Evolutionary conservation across 2,797 vertebrate species (phyloP), one percentile per base, ranked within the genome.

Genomic region (Sebastes alutus): DNA sequence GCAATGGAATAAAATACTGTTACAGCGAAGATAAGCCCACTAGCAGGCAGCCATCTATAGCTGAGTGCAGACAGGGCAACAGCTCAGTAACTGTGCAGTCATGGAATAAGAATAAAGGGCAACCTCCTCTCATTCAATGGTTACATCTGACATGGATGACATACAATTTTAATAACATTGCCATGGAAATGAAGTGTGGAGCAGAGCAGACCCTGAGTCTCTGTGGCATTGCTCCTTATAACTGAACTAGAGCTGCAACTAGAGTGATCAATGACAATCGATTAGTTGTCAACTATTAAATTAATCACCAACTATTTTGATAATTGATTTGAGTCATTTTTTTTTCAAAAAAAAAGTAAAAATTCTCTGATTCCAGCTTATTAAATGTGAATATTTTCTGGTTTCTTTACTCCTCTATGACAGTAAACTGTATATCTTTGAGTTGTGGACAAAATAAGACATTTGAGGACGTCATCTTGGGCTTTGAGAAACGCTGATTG

Each of bases 1-100:
- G 83, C 73, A 86, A 81, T 85, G 74, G 83, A 87, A 90, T 87
- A 89, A 91, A 60, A 92, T 88, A 84, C 87, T 85, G 84, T 82
- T 87, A 72, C 72, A 80, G 77, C 32, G 58, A 23, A 90, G 91
- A 93, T 94, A 92, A 91, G 86, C 65, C 49, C 59, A 66, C 58
- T 6, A 69, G 74, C 83, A 73, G 81, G 42, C 67, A 59, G 87
- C 82, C 80, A 80, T 78, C 49, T 33, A 29, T 10, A 81, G 81
- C 82, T 4, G 32, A 87, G 86, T 65, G 79, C 88, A 88, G 83
- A 83, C 72, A 79, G 83, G 77, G 75, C 84, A 84, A 67, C 25
- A 75, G 80, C 70, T 78, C 83, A 61, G 52, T 70, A 64, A 78
- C 75, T 78, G 78, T 42, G 68, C 55, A 52, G 69, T 87, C 59